Evolutionary conservation across 2,888 invertebrate species (phyloP).

Genomic region (Nomada ruficornis): DNA sequence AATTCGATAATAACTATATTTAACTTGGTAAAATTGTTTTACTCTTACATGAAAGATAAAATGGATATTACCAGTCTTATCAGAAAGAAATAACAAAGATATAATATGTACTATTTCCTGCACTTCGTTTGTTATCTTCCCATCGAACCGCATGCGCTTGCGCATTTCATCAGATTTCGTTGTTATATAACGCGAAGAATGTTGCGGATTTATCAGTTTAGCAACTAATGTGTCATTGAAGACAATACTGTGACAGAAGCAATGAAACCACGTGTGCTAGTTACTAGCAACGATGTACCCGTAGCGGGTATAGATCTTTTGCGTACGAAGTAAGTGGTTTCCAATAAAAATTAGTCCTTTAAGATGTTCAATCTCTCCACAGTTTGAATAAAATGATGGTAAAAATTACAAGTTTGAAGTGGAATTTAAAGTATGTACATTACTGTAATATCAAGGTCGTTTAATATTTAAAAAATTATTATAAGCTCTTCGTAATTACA

Average conservation of each 20-base stretch:
- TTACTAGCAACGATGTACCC: constrained; percentile 84
- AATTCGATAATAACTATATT: background rate
- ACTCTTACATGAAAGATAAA: background rate
- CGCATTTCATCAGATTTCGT: constrained; percentile 19
- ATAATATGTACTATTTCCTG: background rate
- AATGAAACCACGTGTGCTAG: constrained; percentile 84
- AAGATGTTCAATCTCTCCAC: background rate
- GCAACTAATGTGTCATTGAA: background rate
- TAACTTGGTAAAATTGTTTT: no score
- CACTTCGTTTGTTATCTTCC: constrained; percentile 19
- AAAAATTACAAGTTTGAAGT: background rate
- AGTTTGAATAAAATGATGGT: background rate
- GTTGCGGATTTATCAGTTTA: constrained; percentile 2
- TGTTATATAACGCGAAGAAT: constrained; percentile 53
- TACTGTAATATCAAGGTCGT: background rate
- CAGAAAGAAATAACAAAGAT: background rate
- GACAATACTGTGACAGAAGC: constrained; percentile 64
- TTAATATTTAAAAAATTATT: background rate
- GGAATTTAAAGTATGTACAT: background rate
- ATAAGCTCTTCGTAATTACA: background rate
- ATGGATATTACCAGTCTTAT: background rate
- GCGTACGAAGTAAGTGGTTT: constrained; percentile 79
- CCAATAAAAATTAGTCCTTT: background rate
- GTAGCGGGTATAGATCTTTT: constrained; percentile 84
- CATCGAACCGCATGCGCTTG: constrained; percentile 19